These are phyloP conservation scores for Rhipidura dahli DNA, from an alignment of 2,113 vertebrate genomes.

Conservation along the genomic window DNA sequence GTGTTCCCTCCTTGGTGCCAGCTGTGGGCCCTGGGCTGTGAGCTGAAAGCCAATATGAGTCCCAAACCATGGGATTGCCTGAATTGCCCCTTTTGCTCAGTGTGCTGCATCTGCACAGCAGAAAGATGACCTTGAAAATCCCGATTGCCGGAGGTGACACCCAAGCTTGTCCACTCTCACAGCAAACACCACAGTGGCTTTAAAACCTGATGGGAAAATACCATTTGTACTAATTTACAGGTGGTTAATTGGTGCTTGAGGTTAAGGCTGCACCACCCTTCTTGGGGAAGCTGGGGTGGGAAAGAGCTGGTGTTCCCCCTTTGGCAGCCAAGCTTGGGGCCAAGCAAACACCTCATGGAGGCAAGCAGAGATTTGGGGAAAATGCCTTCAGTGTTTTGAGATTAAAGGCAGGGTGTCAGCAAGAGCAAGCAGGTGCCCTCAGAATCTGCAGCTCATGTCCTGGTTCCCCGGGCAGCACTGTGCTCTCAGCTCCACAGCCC, in stretches of 20 bases:
- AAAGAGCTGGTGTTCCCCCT: neutral
- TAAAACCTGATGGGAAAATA: neutral
- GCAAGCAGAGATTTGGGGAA: neutral
- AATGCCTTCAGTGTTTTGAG: neutral
- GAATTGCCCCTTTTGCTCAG: neutral
- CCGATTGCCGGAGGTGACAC: neutral
- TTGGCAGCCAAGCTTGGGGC: neutral
- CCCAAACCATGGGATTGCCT: neutral
- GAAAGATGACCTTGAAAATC: neutral
- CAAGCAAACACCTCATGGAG: neutral
- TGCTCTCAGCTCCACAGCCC: neutral
- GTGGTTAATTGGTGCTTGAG: neutral
- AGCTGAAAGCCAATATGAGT: neutral
- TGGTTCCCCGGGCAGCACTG: accelerated
- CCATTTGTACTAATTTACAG: neutral
- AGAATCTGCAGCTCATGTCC: neutral
- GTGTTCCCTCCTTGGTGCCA: neutral
- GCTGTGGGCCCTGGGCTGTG: neutral
- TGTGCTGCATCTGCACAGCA: neutral
- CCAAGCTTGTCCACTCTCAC: neutral
- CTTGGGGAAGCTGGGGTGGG: neutral
- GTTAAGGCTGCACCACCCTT: neutral
- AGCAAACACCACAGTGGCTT: neutral
- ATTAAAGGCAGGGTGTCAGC: neutral
- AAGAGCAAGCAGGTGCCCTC: neutral